A percentile compares a stretch with the other conserved stretches of the same genome.
Evolutionary conservation across 2,113 vertebrate species (phyloP).

Genomic region (Terrapene triunguis): DNA sequence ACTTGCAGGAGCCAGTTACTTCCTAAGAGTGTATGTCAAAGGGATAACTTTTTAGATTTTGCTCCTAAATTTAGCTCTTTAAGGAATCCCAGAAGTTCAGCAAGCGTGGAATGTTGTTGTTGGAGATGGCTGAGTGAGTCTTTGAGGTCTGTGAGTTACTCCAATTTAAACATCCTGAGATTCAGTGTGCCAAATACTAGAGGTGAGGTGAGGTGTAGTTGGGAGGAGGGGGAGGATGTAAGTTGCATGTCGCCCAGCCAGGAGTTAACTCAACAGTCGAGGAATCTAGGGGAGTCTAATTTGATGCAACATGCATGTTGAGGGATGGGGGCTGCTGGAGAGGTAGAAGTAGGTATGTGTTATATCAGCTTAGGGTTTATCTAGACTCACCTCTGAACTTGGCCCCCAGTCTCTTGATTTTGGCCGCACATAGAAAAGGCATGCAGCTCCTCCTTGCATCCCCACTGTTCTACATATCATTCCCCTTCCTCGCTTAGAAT

Average conservation of each 20-base stretch:
- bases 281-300: background rate
- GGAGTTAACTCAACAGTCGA: background rate
- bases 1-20: conserved; percentile 64
- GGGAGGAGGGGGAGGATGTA: too few species aligned
- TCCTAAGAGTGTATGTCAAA: conserved; percentile 55
- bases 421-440: background rate
- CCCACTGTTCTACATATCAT: background rate
- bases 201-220: background rate
- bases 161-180: conserved; percentile 29
- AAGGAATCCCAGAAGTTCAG: conserved; percentile 55
- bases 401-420: conserved; percentile 41
- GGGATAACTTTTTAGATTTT: conserved; percentile 34
- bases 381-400: background rate
- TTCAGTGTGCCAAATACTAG: background rate
- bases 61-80: conserved; percentile 58
- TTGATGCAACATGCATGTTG: background rate
- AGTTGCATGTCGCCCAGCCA: background rate
- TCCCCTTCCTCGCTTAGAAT: conserved; percentile 40
- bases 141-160: background rate
- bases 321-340: background rate
- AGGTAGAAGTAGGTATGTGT: conserved; percentile 39
- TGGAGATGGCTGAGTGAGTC: conserved; percentile 1
- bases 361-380: conserved; percentile 19
- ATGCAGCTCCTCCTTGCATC: conserved; percentile 11
- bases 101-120: conserved; percentile 62